Evolutionary conservation across 2,797 vertebrate species (phyloP).

Genomic region (Jordanella pulchra): DNA sequence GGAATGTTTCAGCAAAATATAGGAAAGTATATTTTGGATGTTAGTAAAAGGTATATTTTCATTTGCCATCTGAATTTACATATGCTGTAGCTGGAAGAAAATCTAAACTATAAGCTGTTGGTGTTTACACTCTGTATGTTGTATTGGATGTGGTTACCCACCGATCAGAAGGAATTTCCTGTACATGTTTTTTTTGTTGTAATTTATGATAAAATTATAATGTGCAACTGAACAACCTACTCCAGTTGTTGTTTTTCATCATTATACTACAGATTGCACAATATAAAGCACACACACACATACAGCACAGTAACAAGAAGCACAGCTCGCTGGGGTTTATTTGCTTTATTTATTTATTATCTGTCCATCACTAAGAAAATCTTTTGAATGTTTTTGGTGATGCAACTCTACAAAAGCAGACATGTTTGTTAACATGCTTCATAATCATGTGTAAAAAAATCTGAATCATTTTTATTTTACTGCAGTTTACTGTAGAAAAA

Average conservation of each 20-base stretch:
- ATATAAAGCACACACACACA: constrained; percentile 2
- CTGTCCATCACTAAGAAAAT: constrained; percentile 7
- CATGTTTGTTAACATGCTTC: not conserved
- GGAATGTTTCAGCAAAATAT: constrained; percentile 35
- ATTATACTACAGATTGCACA: not conserved
- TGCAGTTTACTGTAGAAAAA: not conserved
- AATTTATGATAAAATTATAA: constrained; percentile 72
- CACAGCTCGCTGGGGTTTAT: not conserved
- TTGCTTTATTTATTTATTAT: too few species aligned
- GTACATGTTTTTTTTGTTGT: constrained; percentile 74
- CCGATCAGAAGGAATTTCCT: constrained; percentile 68
- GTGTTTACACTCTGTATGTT: constrained; percentile 60
- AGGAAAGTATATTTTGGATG: constrained; percentile 28
- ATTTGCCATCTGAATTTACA: constrained; percentile 27
- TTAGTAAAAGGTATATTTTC: constrained; percentile 15
- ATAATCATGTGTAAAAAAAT: not conserved
- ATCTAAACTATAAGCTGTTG: constrained; percentile 55
- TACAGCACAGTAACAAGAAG: not conserved
- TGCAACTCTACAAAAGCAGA: not conserved
- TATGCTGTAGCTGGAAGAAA: constrained; percentile 26
- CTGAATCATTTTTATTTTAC: not conserved
- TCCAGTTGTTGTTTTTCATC: constrained; percentile 39
- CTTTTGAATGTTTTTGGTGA: constrained; percentile 15
- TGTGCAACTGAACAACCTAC: constrained; percentile 39
- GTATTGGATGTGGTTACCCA: constrained; percentile 58